Percentiles rank a stretch among this genome's conserved stretches.
Conservation (phyloP, 2,113 vertebrate species). For the Charadrius vociferus region DNA sequence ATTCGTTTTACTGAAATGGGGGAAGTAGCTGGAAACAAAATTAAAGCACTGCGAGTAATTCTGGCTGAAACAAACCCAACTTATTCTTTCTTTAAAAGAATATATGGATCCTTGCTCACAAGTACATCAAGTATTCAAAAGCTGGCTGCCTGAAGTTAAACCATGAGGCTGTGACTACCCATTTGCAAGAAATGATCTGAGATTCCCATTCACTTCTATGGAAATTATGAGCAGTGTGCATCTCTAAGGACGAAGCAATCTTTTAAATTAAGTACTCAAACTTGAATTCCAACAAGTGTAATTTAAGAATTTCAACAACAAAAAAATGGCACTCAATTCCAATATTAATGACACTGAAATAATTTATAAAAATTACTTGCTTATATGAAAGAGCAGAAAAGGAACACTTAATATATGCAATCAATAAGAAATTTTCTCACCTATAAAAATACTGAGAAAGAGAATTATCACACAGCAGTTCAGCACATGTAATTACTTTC, state of each 20-base stretch:
- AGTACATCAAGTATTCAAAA: neutral
- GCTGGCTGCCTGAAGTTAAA: neutral
- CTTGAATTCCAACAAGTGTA: neutral
- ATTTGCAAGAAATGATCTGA: neutral
- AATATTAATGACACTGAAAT: neutral
- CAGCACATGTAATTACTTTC: neutral
- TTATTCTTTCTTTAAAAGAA: neutral
- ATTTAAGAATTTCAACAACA: neutral
- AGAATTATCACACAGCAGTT: neutral
- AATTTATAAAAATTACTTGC: neutral
- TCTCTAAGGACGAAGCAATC: neutral
- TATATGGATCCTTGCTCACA: neutral
- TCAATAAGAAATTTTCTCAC: neutral
- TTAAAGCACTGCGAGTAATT: neutral
- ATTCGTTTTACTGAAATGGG: neutral
- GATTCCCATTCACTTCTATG: neutral
- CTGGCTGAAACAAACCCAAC: neutral
- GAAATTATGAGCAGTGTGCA: neutral
- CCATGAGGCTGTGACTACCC: neutral
- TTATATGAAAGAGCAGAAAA: neutral
- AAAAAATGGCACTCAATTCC: neutral
- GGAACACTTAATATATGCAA: neutral
- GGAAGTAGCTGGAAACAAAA: slow-evolving; percentile 37
- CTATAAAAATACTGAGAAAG: neutral
- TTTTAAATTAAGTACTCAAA: neutral